A percentile compares a stretch with the other conserved stretches of the same genome.
Conservation (phyloP, 2,797 vertebrate genomes). For the Coluber constrictor region DNA sequence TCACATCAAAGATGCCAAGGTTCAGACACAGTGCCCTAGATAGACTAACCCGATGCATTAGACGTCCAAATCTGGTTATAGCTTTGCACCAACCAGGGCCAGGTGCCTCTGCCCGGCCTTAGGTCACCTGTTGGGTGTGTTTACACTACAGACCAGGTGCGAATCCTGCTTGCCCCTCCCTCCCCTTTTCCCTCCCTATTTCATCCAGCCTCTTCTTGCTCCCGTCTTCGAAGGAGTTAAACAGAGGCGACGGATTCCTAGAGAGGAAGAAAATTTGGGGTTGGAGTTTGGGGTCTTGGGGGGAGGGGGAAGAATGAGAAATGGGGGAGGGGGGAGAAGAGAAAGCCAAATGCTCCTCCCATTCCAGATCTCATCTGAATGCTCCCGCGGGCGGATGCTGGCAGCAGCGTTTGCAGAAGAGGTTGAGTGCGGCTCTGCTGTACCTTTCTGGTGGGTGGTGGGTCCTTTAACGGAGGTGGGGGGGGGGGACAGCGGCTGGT, state of each 20-base stretch:
- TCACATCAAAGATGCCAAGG: no score
- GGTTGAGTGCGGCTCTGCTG: neutral
- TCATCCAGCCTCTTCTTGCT: neutral
- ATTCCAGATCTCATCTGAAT: neutral
- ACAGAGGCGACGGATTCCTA: neutral
- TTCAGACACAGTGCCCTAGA: no score
- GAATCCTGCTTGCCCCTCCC: no score
- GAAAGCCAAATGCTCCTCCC: neutral
- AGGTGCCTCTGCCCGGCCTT: neutral
- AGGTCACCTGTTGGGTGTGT: neutral
- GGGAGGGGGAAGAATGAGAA: no score
- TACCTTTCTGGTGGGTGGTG: neutral
- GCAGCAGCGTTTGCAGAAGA: neutral
- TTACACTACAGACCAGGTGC: no score
- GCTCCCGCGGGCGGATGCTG: neutral
- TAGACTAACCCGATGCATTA: neutral
- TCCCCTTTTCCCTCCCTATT: neutral
- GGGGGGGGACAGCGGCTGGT: no score
- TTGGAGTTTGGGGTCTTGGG: neutral
- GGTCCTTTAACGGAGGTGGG: no score
- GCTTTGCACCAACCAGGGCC: neutral
- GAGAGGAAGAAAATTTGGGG: neutral
- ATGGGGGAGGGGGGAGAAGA: no score
- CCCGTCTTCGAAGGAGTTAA: neutral
- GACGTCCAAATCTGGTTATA: neutral